phyloP scores from a whole-genome alignment of 2,113 vertebrate genomes.

The Pachycephala philippinensis region DNA sequence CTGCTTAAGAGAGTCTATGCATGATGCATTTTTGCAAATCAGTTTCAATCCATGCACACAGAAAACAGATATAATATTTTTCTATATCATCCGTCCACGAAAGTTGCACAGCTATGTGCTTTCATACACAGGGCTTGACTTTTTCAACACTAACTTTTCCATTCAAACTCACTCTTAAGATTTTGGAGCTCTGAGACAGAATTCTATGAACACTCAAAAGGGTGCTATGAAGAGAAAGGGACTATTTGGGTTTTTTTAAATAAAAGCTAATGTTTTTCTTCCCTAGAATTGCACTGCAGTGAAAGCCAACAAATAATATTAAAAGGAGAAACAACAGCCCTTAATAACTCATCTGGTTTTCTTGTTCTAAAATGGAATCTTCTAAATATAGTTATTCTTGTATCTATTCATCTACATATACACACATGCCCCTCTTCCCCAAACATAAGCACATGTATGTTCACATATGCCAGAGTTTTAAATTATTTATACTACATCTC shows the following conservation, averaged over 20 bases:
- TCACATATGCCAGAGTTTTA: not conserved
- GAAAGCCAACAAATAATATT: not conserved
- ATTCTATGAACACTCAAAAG: not conserved
- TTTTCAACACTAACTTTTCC: not conserved
- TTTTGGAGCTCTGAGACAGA: not conserved
- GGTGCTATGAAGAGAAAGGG: not conserved
- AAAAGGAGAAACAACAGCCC: not conserved
- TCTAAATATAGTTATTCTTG: not conserved
- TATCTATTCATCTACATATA: not conserved
- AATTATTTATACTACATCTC: not conserved
- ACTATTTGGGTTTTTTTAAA: not conserved
- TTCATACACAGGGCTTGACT: not conserved
- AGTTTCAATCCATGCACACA: not conserved
- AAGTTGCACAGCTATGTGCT: not conserved
- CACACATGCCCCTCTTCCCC: not conserved
- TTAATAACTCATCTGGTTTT: not conserved
- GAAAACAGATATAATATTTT: not conserved
- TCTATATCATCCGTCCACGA: not conserved
- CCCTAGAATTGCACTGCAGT: not conserved
- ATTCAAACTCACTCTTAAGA: not conserved
- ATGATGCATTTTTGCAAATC: not conserved
- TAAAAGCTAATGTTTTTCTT: not conserved
- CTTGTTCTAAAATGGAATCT: not conserved
- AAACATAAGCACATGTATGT: not conserved
- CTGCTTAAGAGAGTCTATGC: not conserved